Evolutionary conservation across 2,113 vertebrate species (phyloP), one percentile per base, ranked within the genome.

Genomic region (Grallaria varia): DNA sequence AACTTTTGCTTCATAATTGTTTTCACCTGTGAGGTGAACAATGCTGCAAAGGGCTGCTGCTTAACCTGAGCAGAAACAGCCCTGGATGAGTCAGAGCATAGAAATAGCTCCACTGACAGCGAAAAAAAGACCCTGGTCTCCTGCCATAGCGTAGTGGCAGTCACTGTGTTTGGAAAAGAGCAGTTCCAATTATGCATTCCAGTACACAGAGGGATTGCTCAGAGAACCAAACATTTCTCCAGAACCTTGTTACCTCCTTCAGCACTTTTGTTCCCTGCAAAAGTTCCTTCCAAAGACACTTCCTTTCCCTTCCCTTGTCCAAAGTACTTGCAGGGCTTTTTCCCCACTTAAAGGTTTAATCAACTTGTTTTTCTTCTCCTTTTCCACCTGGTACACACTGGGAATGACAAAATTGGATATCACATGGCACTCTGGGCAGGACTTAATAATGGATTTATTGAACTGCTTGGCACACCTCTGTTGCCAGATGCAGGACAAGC

Each of bases 381-480:
- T n/a, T 68, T 75, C n/a, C 68, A 75, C 11, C 53, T n/a, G 31
- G 53, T 25, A 47, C 45, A 68, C 47, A 53, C 13, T 10, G n/a
- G 30, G 39, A 60, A 47, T 68, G 53, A 75, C 62, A 40, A 83
- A 62, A 30, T 47, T 62, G 25, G 67, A 35, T 68, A 40, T 68
- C 39, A 53, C 40, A 60, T 20, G 33, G 19, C 33, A n/a, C 62
- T 55, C 71, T 55, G 47, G 47, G 60, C 55, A 62, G 21, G 24
- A 99, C 98, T 99, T 99, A 84, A 99, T 98, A 97, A 99, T 98
- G 16, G 98, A 98, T 96, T 99, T 99, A 96, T 99, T 98, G 22
- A 99, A 99, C 97, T 98, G 98, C 79, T 98, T 98, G 96, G 98
- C 99, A 58, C 98, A 99, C 62, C 99, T 97, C 99, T 99, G 99